Conservation (phyloP, 37 sponge, comb jelly and placozoan genomes). For the Aphrocallistes beatrix region DNA sequence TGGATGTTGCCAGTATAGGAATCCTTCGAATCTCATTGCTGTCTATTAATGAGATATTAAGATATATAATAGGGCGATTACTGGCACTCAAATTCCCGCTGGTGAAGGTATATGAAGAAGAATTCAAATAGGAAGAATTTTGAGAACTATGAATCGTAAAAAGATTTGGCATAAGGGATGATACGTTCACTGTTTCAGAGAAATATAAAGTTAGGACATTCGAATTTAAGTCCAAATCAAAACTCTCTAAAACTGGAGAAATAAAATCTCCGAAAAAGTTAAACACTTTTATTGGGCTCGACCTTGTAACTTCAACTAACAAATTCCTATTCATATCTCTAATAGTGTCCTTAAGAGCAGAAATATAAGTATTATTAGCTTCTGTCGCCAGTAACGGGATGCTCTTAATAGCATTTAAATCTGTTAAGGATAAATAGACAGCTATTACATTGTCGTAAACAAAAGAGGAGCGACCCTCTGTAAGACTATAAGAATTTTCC, state of each 20-base stretch:
- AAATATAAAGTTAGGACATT: slow-evolving; percentile 62
- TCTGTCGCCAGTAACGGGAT: slow-evolving; percentile 50
- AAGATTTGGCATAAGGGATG: slow-evolving; percentile 19
- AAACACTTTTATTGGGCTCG: slow-evolving; percentile 22
- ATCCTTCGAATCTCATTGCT: slow-evolving; percentile 45
- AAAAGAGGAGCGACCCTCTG: slow-evolving; percentile 28
- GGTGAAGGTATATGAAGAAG: slow-evolving; percentile 24
- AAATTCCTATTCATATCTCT: slow-evolving; percentile 68
- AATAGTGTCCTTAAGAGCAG: slow-evolving; percentile 32
- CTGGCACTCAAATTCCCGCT: slow-evolving; percentile 32
- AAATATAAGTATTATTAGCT: slow-evolving; percentile 42
- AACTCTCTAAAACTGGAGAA: slow-evolving; percentile 34
- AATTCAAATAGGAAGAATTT: background rate
- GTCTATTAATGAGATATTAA: slow-evolving; percentile 37
- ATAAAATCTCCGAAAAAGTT: slow-evolving; percentile 43
- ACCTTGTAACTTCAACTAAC: background rate
- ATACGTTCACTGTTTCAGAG: slow-evolving; percentile 57
- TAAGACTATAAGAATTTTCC: background rate
- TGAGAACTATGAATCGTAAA: slow-evolving; percentile 31
- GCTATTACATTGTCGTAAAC: slow-evolving; percentile 37
- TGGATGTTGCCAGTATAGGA: slow-evolving; percentile 26
- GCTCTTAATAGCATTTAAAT: slow-evolving; percentile 67
- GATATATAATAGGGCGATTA: slow-evolving; percentile 34
- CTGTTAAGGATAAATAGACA: slow-evolving; percentile 46
- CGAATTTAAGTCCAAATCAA: slow-evolving; percentile 52